Evolutionary conservation across 2,797 vertebrate species (phyloP).

Genomic region (Acipenser ruthenus): DNA sequence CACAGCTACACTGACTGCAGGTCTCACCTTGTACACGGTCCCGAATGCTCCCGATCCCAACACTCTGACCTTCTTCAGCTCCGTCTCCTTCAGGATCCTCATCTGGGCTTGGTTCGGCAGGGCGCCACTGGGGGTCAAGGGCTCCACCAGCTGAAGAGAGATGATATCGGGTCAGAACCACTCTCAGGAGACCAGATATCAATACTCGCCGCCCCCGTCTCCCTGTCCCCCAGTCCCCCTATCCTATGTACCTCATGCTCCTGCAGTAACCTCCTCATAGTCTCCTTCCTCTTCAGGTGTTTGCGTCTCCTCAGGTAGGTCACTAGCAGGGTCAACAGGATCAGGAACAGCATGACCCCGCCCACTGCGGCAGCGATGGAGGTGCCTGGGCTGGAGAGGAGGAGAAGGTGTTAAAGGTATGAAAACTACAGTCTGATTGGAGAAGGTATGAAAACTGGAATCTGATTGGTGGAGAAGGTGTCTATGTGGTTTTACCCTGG

Average conservation of each 20-base stretch:
- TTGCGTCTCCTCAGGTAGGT: slow-evolving; percentile 73
- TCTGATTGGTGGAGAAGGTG: not conserved
- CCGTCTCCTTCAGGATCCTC: slow-evolving; percentile 93
- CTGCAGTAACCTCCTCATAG: slow-evolving; percentile 75
- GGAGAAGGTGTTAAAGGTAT: not conserved
- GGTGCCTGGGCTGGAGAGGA: slow-evolving; percentile 65
- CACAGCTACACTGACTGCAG: too few species aligned
- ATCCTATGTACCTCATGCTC: slow-evolving; percentile 75
- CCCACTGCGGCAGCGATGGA: slow-evolving; percentile 79
- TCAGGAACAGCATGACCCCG: slow-evolving; percentile 72
- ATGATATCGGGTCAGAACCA: too few species aligned
- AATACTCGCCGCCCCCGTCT: fast-evolving
- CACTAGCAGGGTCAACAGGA: slow-evolving; percentile 66
- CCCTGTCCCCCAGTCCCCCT: not conserved
- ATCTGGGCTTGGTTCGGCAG: slow-evolving; percentile 96
- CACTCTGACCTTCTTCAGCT: slow-evolving; percentile 86
- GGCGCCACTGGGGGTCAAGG: slow-evolving; percentile 86
- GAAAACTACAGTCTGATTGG: not conserved
- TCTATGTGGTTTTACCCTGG: slow-evolving; percentile 57
- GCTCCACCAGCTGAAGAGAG: slow-evolving; percentile 77
- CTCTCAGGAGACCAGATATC: not conserved
- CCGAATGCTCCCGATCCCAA: slow-evolving; percentile 91
- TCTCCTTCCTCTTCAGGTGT: slow-evolving; percentile 79
- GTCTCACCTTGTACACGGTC: slow-evolving; percentile 85
- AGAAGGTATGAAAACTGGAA: not conserved